Evolutionary conservation across 2,888 invertebrate genomes (phyloP), one percentile per base, ranked within the genome.

Genomic region (Yponomeuta plumbellus): DNA sequence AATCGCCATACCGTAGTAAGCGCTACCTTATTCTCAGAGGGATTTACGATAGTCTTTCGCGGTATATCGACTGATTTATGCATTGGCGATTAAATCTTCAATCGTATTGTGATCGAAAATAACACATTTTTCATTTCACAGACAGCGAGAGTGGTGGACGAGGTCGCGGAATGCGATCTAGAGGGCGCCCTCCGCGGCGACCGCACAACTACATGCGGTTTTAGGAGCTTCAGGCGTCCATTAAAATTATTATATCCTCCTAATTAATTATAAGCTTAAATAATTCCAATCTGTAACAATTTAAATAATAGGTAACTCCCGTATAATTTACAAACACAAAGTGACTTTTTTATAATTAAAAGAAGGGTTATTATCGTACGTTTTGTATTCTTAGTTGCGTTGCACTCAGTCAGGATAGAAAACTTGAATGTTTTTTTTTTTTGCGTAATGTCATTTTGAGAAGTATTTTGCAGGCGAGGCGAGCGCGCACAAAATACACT

Each of bases 121-220:
- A 52, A 52, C 17, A 26, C 1, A 44, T 44, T 44, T 13, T 52
- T 17, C 4, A 20, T 11, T 73, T 76, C 75, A 64, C 84, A 89
- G 88, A 89, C 69, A 89, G 89, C 70, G 89, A 89, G 71, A 90
- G 88, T 71, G 87, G 88, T 6, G 66, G 80, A 62, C 86, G 90
- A 63, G 89, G 89, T 1, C 88, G 90, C 20, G 89, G 90, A 66
- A 79, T 82, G 81, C 78, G 90, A 11, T 72, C 81, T 13, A 80
- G 90, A 56, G 89, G 90, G 0, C 78, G 90, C 5, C 85, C 88
- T 4, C 74, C 83, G 21, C 77, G 89, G 66, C 77, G 90, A 69
- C 78, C 84, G 34, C 85, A 88, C 72, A 78, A 78, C 71, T 88
- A 85, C 74, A 82, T 80, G 79, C 81, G 87, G 76, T 88, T 79